Conservation (phyloP, 1,140 invertebrate species). For the Reticulitermes speratus region DNA sequence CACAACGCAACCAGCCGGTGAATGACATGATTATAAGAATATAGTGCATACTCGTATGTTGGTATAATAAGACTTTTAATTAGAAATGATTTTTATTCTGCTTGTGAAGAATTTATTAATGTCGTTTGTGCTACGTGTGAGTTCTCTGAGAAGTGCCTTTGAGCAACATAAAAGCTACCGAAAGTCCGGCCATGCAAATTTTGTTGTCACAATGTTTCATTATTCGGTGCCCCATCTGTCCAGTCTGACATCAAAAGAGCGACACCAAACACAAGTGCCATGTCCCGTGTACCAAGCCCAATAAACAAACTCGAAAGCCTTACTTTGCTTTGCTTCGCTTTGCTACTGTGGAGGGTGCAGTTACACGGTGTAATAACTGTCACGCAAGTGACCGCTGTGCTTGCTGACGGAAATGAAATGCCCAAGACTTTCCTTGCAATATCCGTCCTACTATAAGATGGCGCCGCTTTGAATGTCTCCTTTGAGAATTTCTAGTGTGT, state of each 20-base stretch:
- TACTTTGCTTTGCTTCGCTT: not conserved
- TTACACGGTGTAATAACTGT: not conserved
- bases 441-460: not conserved
- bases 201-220: slow-evolving; percentile 2
- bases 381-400: not conserved
- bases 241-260: not conserved
- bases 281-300: not conserved
- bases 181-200: not conserved
- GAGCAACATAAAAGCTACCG: not conserved
- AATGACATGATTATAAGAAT: too few relatives aligned
- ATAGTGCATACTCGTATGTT: too few relatives aligned
- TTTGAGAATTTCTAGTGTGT: not conserved
- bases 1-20: too few relatives aligned
- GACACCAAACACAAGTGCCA: not conserved
- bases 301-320: slow-evolving; percentile 7
- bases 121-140: too few relatives aligned
- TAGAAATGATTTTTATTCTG: too few relatives aligned
- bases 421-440: not conserved
- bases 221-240: not conserved
- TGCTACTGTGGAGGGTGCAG: too few relatives aligned
- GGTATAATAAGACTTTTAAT: too few relatives aligned
- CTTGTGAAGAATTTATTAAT: too few relatives aligned
- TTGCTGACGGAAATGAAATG: not conserved
- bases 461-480: not conserved
- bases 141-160: not conserved